Evolutionary conservation across 2,797 vertebrate genomes (phyloP), one percentile per base, ranked within the genome.

Genomic region (Poeciliopsis infans): DNA sequence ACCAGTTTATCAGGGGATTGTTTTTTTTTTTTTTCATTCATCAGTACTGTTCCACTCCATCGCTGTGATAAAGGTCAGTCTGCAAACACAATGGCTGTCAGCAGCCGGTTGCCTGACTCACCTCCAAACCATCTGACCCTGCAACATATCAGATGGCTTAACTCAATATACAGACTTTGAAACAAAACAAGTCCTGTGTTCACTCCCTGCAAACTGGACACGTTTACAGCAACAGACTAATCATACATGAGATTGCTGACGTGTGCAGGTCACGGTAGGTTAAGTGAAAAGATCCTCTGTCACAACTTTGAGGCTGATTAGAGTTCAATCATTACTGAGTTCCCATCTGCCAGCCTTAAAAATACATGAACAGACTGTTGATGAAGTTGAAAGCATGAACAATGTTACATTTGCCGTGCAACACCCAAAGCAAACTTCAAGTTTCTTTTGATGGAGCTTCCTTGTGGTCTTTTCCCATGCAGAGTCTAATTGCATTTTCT

Each of bases 91-190:
- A 91, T 89, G 87, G 80, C 74, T 25, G 75, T 72, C 75, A 79
- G 84, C 89, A 93, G 93, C 91, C 92, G 88, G 83, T 53, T 46
- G 74, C 43, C 86, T 92, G 88, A 93, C 87, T 93, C 92, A 92
- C 84, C 11, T 72, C 66, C 80, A 72, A 79, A 49, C 81, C 87
- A 73, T 82, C 71, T 76, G 80, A 91, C 88, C 81, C 78, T 31
- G 76, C 81, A 81, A 80, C 77, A 83, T 75, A 72, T 84, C 77
- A 64, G 75, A 71, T 49, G 2, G 80, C 82, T 85, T 75, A 85
- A 79, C 80, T 82, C 89, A 3, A 46, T 82, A 71, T 70, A 68
- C 82, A 82, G 59, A 41, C 76, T 74, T 84, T 55, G 23, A 76
- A 85, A 55, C 72, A 76, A 86, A 89, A 89, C 81, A 87, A 46